phyloP scores from a whole-genome alignment of 1,140 invertebrate genomes.

The Lordiphosa stackelbergi region DNA sequence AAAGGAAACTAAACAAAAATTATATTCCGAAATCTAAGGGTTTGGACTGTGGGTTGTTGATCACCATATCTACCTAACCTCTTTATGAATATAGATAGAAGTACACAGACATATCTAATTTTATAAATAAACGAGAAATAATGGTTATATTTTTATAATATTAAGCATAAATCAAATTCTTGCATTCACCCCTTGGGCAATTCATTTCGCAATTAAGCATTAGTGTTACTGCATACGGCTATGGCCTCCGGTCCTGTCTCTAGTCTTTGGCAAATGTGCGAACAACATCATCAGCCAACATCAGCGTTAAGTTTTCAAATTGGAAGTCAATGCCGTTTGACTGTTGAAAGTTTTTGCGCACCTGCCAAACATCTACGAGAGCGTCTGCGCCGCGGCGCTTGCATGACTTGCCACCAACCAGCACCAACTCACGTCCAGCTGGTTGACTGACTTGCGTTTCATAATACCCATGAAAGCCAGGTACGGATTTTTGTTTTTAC shows the following conservation, averaged over 20 bases:
- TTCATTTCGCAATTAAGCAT: slow-evolving; percentile 44
- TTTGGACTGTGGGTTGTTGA: too few relatives aligned
- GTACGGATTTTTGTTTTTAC: slow-evolving; percentile 37
- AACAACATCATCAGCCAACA: slow-evolving; percentile 36
- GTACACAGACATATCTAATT: too few relatives aligned
- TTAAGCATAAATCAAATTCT: too few relatives aligned
- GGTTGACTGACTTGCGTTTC: slow-evolving; percentile 42
- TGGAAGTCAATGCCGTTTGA: slow-evolving; percentile 39
- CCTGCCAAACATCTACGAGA: slow-evolving; percentile 23
- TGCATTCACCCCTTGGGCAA: slow-evolving; percentile 1
- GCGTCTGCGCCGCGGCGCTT: slow-evolving; percentile 37
- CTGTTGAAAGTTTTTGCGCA: slow-evolving; percentile 44
- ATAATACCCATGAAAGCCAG: slow-evolving; percentile 54
- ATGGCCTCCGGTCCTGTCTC: slow-evolving; percentile 30
- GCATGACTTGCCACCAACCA: slow-evolving; percentile 33
- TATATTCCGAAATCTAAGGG: too few relatives aligned
- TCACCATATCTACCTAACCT: too few relatives aligned
- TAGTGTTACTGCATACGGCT: slow-evolving; percentile 17
- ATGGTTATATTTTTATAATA: too few relatives aligned
- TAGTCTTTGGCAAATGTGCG: slow-evolving; percentile 36
- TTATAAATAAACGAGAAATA: too few relatives aligned
- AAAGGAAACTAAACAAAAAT: too few relatives aligned
- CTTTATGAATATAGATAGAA: too few relatives aligned
- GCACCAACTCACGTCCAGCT: slow-evolving; percentile 6
- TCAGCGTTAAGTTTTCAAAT: slow-evolving; percentile 35